Percentiles rank a stretch among this genome's conserved stretches.
Evolutionary conservation across 2,888 invertebrate species (phyloP).

Genomic region (Cephus pulcher): DNA sequence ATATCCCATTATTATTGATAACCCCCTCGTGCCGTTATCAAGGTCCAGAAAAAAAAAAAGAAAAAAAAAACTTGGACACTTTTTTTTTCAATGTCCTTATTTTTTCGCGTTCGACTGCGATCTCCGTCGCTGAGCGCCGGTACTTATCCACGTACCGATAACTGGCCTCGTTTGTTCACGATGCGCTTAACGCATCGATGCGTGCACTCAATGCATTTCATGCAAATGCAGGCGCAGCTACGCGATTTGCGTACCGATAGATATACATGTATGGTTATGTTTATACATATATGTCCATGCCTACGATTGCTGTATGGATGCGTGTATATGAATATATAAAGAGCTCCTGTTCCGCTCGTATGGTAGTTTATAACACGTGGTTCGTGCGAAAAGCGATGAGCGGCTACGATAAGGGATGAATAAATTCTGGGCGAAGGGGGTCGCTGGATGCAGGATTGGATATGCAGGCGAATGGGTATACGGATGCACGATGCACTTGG

Average conservation of each 20-base stretch:
- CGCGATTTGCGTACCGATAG: background rate
- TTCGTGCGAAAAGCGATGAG: conserved; percentile 15
- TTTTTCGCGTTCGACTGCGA: background rate
- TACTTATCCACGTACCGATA: background rate
- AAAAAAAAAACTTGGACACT: background rate
- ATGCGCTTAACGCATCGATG: background rate
- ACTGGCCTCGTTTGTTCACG: background rate
- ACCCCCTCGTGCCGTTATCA: background rate
- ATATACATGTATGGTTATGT: background rate
- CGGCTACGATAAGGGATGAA: background rate
- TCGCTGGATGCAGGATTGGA: background rate
- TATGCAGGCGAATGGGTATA: background rate
- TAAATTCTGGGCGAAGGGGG: background rate
- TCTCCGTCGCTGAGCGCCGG: background rate
- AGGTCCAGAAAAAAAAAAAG: background rate
- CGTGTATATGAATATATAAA: background rate
- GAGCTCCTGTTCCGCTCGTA: background rate
- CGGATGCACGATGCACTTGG: background rate
- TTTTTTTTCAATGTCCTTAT: background rate
- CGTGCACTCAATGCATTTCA: background rate
- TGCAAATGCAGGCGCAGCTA: background rate
- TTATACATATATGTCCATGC: background rate
- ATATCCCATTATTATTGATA: background rate
- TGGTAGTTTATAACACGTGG: conserved; percentile 15
- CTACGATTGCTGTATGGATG: background rate